These are phyloP conservation scores for Sinodicranocentrus sp. DNA, from an alignment of 2,888 invertebrate species.

Conservation along the genomic window DNA sequence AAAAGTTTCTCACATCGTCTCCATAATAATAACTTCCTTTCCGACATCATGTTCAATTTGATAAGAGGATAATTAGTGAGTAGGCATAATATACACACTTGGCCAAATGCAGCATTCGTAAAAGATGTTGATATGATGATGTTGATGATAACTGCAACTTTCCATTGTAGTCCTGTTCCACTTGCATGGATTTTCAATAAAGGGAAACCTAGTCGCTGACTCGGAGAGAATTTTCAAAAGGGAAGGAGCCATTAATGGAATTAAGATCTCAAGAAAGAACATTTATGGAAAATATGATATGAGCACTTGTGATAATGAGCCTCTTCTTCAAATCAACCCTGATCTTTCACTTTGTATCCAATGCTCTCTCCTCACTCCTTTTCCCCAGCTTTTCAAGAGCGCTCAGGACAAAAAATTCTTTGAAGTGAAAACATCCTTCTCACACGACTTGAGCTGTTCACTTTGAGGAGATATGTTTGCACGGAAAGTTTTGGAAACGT, in stretches of 20 bases:
- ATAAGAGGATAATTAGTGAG: slow-evolving; percentile 54
- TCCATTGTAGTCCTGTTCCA: background rate
- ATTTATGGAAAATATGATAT: slow-evolving; percentile 57
- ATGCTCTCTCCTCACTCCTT: too few species aligned
- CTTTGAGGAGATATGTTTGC: too few species aligned
- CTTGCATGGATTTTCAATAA: slow-evolving; percentile 35
- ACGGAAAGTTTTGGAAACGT: too few species aligned
- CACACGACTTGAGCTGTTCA: too few species aligned
- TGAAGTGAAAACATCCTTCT: too few species aligned
- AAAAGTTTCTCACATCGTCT: slow-evolving; percentile 36
- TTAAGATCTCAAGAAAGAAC: slow-evolving; percentile 62
- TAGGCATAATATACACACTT: background rate
- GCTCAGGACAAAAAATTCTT: too few species aligned
- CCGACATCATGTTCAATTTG: slow-evolving; percentile 50
- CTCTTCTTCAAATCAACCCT: slow-evolving; percentile 44
- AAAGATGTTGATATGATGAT: slow-evolving; percentile 55
- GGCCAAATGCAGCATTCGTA: background rate
- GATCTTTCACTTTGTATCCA: slow-evolving; percentile 30
- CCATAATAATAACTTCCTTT: slow-evolving; percentile 33
- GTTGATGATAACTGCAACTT: background rate
- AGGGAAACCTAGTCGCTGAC: background rate
- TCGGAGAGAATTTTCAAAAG: slow-evolving; percentile 4
- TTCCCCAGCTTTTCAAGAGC: too few species aligned
- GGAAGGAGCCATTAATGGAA: slow-evolving; percentile 60
- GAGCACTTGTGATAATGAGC: slow-evolving; percentile 62